Percentiles rank a stretch among this genome's conserved stretches.
These are phyloP conservation scores for Drosophila grimshawi DNA, from an alignment of 1,140 invertebrate genomes.

Conservation along the genomic window DNA sequence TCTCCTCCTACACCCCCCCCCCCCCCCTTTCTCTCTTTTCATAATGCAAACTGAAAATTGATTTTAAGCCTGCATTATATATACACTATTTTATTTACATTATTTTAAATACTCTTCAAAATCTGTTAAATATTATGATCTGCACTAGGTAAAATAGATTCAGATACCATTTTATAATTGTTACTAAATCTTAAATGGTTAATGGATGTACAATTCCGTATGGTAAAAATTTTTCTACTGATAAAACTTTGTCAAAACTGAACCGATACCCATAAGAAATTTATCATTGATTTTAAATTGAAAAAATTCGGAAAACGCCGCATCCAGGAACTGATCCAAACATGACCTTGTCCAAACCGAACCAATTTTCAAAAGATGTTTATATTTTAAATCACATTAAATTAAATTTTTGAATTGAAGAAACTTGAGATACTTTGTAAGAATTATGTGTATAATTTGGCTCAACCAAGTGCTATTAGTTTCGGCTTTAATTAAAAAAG, in stretches of 20 bases:
- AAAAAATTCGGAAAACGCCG: no score
- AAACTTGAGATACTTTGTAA: neutral
- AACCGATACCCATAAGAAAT: no score
- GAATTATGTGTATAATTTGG: slow-evolving; percentile 19
- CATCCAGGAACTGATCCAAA: no score
- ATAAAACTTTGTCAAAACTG: no score
- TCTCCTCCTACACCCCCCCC: neutral
- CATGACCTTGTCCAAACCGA: no score
- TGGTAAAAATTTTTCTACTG: no score
- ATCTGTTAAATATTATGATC: neutral
- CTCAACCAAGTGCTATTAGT: neutral
- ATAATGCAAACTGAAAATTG: slow-evolving; percentile 18
- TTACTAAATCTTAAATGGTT: no score
- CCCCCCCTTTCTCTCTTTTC: neutral
- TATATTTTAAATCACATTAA: neutral
- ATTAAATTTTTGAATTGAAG: slow-evolving; percentile 3
- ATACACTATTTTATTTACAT: neutral
- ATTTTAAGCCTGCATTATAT: slow-evolving; percentile 18
- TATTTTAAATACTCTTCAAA: neutral
- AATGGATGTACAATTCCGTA: no score
- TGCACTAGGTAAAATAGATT: neutral
- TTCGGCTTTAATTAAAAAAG: slow-evolving; percentile 70
- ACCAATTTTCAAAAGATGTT: no score
- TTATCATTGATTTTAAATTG: no score
- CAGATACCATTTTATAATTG: neutral